phyloP scores from a whole-genome alignment of 2,113 vertebrate genomes.

The Ranitomeya variabilis region DNA sequence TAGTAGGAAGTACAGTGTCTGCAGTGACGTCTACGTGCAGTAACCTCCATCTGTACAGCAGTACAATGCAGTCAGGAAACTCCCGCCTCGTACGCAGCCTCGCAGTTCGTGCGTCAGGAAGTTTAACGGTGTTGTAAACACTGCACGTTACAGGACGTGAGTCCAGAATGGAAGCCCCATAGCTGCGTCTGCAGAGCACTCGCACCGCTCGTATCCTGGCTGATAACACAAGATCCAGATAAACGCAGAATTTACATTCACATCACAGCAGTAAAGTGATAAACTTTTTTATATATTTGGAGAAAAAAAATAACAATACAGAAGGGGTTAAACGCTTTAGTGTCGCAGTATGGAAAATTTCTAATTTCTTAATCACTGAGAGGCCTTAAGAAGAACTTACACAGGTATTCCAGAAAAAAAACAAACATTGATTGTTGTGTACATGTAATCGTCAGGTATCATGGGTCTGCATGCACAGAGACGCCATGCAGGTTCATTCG shows the following conservation, averaged over 20 bases:
- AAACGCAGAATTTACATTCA: background rate
- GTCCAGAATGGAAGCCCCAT: background rate
- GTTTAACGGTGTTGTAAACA: constrained; percentile 10
- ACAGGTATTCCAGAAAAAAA: no score
- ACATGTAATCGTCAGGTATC: no score
- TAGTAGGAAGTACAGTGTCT: constrained; percentile 14
- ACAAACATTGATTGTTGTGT: no score
- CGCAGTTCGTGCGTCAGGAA: constrained; percentile 27
- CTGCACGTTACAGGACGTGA: background rate
- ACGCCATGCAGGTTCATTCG: no score
- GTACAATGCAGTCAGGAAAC: constrained; percentile 1
- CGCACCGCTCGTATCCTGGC: background rate
- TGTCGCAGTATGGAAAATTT: no score
- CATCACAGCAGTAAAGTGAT: background rate
- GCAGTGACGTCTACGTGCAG: constrained; percentile 28
- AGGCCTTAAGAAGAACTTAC: no score
- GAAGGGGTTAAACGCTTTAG: no score
- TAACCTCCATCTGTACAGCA: background rate
- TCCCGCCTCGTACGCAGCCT: constrained; percentile 23
- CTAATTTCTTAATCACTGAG: no score
- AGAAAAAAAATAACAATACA: no score
- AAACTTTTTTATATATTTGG: background rate
- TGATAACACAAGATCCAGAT: background rate
- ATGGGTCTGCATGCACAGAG: no score
- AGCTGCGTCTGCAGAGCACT: background rate